Conservation (phyloP, 2,888 invertebrate genomes). For the Drosophila multiciliata region DNA sequence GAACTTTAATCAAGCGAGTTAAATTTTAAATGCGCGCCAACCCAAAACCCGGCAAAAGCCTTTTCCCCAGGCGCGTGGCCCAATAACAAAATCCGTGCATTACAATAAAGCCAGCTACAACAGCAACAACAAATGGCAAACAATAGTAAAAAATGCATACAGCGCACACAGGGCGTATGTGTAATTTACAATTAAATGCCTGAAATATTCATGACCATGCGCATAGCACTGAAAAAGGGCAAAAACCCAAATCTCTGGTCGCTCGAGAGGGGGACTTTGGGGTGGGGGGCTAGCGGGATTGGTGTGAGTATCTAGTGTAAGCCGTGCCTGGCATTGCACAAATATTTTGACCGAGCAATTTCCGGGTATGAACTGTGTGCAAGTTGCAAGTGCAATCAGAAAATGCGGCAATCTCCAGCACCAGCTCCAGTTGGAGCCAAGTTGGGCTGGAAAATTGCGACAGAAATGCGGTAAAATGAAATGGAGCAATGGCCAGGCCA, state of each 20-base stretch:
- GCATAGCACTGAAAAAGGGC: conserved; percentile 38
- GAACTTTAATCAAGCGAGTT: conserved; percentile 60
- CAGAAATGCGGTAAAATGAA: conserved; percentile 69
- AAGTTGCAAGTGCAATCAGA: conserved; percentile 66
- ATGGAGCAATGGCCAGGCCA: conserved; percentile 44
- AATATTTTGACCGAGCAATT: conserved; percentile 71
- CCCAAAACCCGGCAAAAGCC: conserved; percentile 13
- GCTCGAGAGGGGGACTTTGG: conserved; percentile 32
- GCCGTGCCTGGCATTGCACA: conserved; percentile 45
- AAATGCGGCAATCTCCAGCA: conserved; percentile 50
- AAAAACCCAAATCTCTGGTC: conserved; percentile 64
- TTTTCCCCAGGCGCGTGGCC: conserved; percentile 53
- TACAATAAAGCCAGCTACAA: conserved; percentile 35
- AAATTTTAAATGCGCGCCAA: conserved; percentile 49
- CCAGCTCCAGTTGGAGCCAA: neutral
- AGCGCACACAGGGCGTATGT: conserved; percentile 70
- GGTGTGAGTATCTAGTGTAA: conserved; percentile 4
- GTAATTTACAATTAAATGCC: conserved; percentile 79
- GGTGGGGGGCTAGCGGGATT: neutral
- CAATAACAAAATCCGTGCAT: conserved; percentile 69
- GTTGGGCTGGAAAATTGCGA: conserved; percentile 50
- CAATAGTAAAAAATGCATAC: conserved; percentile 69
- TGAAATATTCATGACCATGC: conserved; percentile 68
- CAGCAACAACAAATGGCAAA: conserved; percentile 37
- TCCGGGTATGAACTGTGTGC: conserved; percentile 63